These are phyloP conservation scores for Stegastes partitus DNA, from an alignment of 2,113 vertebrate species.

Conservation along the genomic window DNA sequence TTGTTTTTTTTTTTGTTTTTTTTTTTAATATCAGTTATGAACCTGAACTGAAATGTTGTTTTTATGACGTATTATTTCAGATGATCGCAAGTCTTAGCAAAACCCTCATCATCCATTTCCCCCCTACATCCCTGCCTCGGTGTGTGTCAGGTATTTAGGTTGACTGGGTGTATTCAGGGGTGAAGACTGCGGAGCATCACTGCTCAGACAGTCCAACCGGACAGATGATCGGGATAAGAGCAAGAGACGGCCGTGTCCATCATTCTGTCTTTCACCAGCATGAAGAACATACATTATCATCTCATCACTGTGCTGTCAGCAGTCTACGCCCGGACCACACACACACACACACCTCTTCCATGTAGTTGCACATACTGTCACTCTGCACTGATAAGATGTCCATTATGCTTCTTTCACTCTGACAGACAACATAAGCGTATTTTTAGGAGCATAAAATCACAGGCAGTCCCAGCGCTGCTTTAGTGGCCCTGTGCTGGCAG, in stretches of 20 bases:
- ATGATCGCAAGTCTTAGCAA: not conserved
- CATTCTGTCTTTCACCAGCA: slow-evolving; percentile 33
- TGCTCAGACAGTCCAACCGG: slow-evolving; percentile 38
- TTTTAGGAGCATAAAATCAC: slow-evolving; percentile 36
- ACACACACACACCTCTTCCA: slow-evolving; percentile 10
- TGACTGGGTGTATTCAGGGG: not conserved
- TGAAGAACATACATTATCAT: slow-evolving; percentile 60
- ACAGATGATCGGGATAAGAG: slow-evolving; percentile 65
- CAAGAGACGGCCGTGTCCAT: slow-evolving; percentile 46
- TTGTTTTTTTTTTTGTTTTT: too few relatives aligned
- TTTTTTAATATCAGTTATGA: too few relatives aligned
- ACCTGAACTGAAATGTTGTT: too few relatives aligned
- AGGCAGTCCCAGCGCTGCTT: not conserved
- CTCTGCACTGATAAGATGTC: slow-evolving; percentile 55
- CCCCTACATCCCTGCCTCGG: not conserved
- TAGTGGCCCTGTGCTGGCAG: not conserved
- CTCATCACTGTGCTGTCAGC: slow-evolving; percentile 66
- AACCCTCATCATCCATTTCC: too few relatives aligned
- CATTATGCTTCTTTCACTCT: slow-evolving; percentile 44
- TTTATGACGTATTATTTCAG: too few relatives aligned
- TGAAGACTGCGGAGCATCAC: slow-evolving; percentile 21
- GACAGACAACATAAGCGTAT: slow-evolving; percentile 44
- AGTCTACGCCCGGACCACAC: slow-evolving; percentile 17
- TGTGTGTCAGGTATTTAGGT: slow-evolving; percentile 17
- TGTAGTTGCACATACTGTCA: slow-evolving; percentile 46